Evolutionary conservation across 2,888 invertebrate species (phyloP).

Genomic region (Prenolepis imparis): DNA sequence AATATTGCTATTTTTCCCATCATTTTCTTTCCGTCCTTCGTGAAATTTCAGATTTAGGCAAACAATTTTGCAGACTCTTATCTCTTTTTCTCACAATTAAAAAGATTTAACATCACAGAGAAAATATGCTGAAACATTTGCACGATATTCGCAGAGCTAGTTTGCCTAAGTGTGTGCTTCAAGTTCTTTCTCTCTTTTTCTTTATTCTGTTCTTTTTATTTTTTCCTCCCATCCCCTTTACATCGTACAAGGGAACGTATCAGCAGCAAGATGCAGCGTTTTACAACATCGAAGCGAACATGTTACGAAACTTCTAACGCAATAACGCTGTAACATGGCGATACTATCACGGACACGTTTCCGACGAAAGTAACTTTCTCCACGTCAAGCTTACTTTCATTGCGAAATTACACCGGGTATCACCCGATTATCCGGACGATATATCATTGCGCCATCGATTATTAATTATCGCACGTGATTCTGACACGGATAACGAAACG

Average conservation of each 20-base stretch:
- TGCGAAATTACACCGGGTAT: conserved; percentile 31
- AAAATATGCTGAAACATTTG: neutral
- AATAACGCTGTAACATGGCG: neutral
- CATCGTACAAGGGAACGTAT: conserved; percentile 22
- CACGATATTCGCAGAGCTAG: neutral
- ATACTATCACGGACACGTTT: conserved; percentile 23
- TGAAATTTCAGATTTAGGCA: neutral
- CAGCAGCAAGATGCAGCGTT: conserved; percentile 34
- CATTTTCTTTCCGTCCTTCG: neutral
- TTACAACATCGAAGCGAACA: conserved; percentile 21
- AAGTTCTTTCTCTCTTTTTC: neutral
- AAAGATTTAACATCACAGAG: too few species aligned
- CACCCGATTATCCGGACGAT: conserved; percentile 27
- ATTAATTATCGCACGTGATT: conserved; percentile 38
- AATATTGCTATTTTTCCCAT: conserved; percentile 10
- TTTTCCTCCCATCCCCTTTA: neutral
- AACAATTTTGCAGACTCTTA: neutral
- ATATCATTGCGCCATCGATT: conserved; percentile 42
- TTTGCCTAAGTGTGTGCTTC: neutral
- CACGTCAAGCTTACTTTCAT: neutral
- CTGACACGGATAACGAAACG: conserved; percentile 52
- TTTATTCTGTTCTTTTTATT: neutral
- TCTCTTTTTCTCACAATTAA: neutral
- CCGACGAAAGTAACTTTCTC: conserved; percentile 1
- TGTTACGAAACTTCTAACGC: conserved; percentile 31